phyloP scores from a whole-genome alignment of 2,888 invertebrate species.

The Seladonia tumulorum region DNA sequence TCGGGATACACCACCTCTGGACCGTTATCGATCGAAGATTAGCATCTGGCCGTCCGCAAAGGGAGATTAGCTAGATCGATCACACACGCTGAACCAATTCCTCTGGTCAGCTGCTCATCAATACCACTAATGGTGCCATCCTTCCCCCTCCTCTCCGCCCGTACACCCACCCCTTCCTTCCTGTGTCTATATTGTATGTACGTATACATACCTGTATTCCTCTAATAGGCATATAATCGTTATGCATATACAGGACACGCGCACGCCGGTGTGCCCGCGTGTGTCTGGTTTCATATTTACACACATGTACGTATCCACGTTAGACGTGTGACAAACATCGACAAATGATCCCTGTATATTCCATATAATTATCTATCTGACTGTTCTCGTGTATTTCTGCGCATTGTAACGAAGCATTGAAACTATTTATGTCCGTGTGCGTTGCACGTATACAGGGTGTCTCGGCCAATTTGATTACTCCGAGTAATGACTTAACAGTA shows the following conservation, averaged over 20 bases:
- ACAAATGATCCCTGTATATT: conserved; percentile 24
- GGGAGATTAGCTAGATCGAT: conserved; percentile 82
- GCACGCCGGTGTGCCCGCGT: too few species aligned
- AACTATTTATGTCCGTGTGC: background rate
- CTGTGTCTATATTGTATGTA: conserved; percentile 64
- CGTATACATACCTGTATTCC: conserved; percentile 75
- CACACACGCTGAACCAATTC: conserved; percentile 81
- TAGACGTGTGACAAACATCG: conserved; percentile 26
- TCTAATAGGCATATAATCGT: conserved; percentile 84
- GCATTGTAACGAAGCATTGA: background rate
- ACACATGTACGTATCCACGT: conserved; percentile 24
- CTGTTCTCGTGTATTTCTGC: conserved; percentile 9
- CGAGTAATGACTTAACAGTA: too few species aligned
- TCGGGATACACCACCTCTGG: conserved; percentile 60
- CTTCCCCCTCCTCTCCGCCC: conserved; percentile 25
- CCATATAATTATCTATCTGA: conserved; percentile 53
- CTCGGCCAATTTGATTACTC: too few species aligned
- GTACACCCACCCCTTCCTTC: conserved; percentile 63
- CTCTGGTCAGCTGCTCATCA: conserved; percentile 82
- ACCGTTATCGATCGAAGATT: conserved; percentile 78
- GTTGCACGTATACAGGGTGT: background rate
- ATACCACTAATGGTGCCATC: conserved; percentile 77
- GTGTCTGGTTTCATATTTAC: conserved; percentile 38
- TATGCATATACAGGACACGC: conserved; percentile 78
- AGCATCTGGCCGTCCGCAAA: conserved; percentile 78